phyloP scores from a whole-genome alignment of 2,797 vertebrate species.

The Gymnothorax reevesii region DNA sequence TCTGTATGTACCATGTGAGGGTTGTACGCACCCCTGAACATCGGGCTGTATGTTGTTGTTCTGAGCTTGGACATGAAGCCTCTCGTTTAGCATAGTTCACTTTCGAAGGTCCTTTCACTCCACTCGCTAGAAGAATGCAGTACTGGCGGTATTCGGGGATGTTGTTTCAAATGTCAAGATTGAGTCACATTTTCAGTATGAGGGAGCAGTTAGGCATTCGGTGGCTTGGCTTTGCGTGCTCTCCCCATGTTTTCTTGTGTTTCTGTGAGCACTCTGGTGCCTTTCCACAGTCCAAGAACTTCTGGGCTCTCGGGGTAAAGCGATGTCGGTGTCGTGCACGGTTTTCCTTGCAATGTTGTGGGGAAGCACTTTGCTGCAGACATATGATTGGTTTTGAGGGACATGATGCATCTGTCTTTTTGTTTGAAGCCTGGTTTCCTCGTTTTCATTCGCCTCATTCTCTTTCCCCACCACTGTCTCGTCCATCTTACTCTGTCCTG shows the following conservation, averaged over 20 bases:
- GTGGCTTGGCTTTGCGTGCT: no score
- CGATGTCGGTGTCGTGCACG: no score
- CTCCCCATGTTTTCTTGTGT: no score
- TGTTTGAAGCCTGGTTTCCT: neutral
- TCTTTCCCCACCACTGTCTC: neutral
- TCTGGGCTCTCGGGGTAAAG: no score
- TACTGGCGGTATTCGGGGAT: neutral
- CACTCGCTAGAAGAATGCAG: neutral
- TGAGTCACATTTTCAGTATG: neutral
- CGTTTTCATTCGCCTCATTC: neutral
- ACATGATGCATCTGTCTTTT: neutral
- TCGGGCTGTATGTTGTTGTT: no score
- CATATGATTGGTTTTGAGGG: neutral
- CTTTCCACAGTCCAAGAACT: no score
- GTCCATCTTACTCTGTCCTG: neutral
- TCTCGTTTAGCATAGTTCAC: neutral
- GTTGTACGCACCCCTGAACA: no score
- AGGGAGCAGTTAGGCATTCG: no score
- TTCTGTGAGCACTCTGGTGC: no score
- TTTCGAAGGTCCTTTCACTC: neutral
- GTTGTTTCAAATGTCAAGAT: neutral
- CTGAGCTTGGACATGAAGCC: neutral
- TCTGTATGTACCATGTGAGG: no score
- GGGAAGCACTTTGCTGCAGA: neutral
- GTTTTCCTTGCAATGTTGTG: neutral